Base-by-base conservation (phyloP, 2,888 invertebrate species). In the Electrophaes corylata region DNA sequence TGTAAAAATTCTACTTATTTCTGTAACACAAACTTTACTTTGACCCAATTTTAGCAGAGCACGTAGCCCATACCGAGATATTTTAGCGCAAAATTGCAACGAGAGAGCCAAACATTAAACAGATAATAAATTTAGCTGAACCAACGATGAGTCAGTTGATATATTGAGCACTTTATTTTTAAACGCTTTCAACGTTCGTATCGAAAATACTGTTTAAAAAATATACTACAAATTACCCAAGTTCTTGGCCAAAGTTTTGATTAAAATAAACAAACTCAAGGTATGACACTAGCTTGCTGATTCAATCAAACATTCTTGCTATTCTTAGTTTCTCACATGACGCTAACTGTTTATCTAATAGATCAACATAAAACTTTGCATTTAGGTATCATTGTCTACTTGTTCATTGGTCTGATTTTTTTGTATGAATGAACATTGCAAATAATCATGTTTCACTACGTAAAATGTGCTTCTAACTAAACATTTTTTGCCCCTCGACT, bases 371-470 rank as follows among this genome's bases (percentile, higher is more conserved):
- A 16, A 19, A 4, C 40, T 40, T 40, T 40, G 37, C 16, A 37
- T 37, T 16, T 3, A 16, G 12, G 35, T 14, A 35, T 37, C 47
- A 47, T 41, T 20, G 23, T 50, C 54, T 31, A 66, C 44, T 50
- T 63, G 59, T 51, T 58, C 66, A 64, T 56, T 64, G 55, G 33
- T 33, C 55, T 35, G 61, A 45, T 10, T 45, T 50, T 44, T 58
- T 54, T 62, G 54, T 47, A 29, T 48, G 63, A 57, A 47, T 63
- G 55, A 65, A 44, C 63, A 63, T 48, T 56, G 18, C 41, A 57
- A 56, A 51, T n/a, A 20, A 29, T 16, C 43, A 39, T 18, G 18
- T 26, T 48, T 11, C 14, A 29, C 3, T 6, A 16, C 10, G 3
- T n/a, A 4, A 4, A 33, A 8, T 12, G 29, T 12, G 6, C 26